Percentiles rank a stretch among this genome's conserved stretches.
phyloP scores from a whole-genome alignment of 2,113 vertebrate genomes.

The Epinephelus lanceolatus region DNA sequence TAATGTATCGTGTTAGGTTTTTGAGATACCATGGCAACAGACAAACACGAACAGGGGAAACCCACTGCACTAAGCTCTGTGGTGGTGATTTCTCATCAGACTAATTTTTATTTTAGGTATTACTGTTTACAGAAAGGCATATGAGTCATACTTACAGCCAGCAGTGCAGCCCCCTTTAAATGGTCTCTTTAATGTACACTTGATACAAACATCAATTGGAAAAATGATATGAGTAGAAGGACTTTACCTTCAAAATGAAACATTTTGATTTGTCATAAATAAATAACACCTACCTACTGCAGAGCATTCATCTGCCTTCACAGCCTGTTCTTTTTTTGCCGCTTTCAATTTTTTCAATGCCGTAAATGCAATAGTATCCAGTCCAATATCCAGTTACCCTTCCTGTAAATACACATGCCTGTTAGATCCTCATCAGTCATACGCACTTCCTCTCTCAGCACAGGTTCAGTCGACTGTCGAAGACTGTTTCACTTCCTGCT shows the following conservation, averaged over 20 bases:
- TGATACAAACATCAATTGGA: not conserved
- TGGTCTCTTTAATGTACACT: not conserved
- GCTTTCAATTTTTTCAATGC: not conserved
- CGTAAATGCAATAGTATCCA: not conserved
- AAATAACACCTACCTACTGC: constrained; percentile 1
- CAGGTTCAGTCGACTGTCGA: not conserved
- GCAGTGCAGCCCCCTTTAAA: not conserved
- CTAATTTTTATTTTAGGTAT: not conserved
- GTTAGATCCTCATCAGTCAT: constrained; percentile 39
- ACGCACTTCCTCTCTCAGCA: constrained; percentile 41
- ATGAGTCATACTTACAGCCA: constrained; percentile 12
- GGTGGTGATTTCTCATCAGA: not conserved
- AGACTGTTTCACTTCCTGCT: constrained; percentile 64
- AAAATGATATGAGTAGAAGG: constrained; percentile 1
- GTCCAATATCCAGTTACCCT: not conserved
- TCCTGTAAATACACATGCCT: not conserved
- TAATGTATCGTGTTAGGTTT: no score
- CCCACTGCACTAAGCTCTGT: not conserved
- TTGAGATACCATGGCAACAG: not conserved
- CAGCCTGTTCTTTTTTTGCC: not conserved
- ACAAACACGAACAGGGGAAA: constrained; percentile 1
- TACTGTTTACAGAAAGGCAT: not conserved
- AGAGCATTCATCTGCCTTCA: not conserved
- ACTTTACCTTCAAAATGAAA: constrained; percentile 7
- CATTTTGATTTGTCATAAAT: not conserved